phyloP scores from a whole-genome alignment of 1,140 invertebrate genomes.

The Leptopilina boulardi region DNA sequence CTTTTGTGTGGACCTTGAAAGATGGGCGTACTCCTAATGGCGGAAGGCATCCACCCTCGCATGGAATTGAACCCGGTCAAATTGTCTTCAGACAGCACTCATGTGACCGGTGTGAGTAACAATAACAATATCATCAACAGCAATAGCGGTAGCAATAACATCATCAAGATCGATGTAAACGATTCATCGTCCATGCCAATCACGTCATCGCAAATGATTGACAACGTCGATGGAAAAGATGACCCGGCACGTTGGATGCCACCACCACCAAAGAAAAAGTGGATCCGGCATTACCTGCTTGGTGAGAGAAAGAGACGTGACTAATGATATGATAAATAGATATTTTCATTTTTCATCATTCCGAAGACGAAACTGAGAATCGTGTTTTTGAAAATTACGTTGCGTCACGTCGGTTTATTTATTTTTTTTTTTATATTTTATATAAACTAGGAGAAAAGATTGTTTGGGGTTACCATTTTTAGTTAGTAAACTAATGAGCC shows the following conservation, averaged over 20 bases:
- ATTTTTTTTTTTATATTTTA: no score
- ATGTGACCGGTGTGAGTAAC: constrained; percentile 27
- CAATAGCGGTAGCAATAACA: constrained; percentile 57
- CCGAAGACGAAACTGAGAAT: no score
- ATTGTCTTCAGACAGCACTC: constrained; percentile 27
- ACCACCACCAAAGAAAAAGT: constrained; percentile 83
- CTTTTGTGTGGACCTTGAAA: constrained; percentile 46
- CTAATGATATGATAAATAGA: neutral
- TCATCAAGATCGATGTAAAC: constrained; percentile 59
- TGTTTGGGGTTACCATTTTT: no score
- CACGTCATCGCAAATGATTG: constrained; percentile 42
- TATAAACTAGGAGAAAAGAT: no score
- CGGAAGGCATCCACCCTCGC: constrained; percentile 63
- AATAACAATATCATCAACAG: constrained; percentile 57
- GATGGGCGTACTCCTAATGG: constrained; percentile 71
- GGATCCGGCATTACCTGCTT: constrained; percentile 82
- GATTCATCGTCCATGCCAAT: constrained; percentile 43
- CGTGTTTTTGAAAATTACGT: no score
- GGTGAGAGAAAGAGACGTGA: constrained; percentile 64
- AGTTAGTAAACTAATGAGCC: no score
- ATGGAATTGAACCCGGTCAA: constrained; percentile 56
- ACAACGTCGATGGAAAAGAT: constrained; percentile 51
- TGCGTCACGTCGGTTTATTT: no score
- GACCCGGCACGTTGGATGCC: constrained; percentile 67
- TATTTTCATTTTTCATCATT: no score